Base-by-base conservation (phyloP, 2,888 invertebrate species). In the Catocala nupta region DNA sequence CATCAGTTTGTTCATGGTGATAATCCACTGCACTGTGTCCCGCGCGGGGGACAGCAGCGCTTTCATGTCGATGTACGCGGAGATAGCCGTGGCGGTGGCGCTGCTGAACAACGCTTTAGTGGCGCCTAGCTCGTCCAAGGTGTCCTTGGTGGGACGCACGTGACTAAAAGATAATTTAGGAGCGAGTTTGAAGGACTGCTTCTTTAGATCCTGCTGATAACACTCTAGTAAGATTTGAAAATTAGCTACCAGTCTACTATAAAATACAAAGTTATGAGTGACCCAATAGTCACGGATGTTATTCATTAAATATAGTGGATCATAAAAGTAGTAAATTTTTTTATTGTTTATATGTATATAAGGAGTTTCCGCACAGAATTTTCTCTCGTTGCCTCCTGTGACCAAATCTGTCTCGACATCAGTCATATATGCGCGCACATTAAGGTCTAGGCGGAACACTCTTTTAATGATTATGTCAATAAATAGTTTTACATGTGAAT, bases 301-400 rank as follows among this genome's bases (percentile, higher is more conserved):
- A n/a, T 58, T 70, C 33, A 78, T 43, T 8, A 78, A 68, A 54
- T 73, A 63, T 0, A 36, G 60, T 9, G 74, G 63, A 51, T 80
- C 77, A 39, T 69, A 73, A 64, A 76, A 68, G 53, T 70, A 69
- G 55, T 73, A 80, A 47, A 80, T 63, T 58, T 69, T 73, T 49
- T 55, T 47, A 5, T 39, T 11, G 43, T 54, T 42, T 8, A 73
- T 7, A 1, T 39, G 49, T 43, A 73, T 71, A 34, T 47, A 69
- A 2, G 69, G 64, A 5, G 33, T 9, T 25, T 49, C 50, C 2
- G 42, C 42, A 7, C 2, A 1, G n/a, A 42, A 9, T 10, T 11
- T 13, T 33, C 33, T 34, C n/a, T 39, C 11, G 7, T 12, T 52
- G n/a, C 12, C 13, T 49, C 48, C 13, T 34, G 33, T 42, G n/a